These are phyloP conservation scores for Papilio polyxenes DNA, from an alignment of 1,140 invertebrate genomes.

Conservation along the genomic window DNA sequence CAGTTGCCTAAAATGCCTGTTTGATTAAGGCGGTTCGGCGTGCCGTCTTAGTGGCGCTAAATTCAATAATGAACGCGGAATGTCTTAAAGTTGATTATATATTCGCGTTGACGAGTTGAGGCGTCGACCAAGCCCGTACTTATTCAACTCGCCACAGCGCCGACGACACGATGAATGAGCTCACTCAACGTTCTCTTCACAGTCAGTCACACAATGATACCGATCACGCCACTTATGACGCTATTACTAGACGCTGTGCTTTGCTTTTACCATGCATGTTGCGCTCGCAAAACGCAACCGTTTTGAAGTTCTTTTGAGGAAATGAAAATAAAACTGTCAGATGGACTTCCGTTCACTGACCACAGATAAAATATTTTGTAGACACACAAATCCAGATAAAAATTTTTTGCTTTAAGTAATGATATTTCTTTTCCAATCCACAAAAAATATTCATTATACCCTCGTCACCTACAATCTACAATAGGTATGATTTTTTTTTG, in stretches of 20 bases:
- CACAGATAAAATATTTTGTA: conserved; percentile 31
- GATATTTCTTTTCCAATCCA: not conserved
- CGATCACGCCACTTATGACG: conserved; percentile 51
- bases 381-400: not conserved
- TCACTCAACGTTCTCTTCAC: conserved; percentile 46
- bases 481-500: not conserved
- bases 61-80: conserved; percentile 64
- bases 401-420: not conserved
- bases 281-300: conserved; percentile 38
- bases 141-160: conserved; percentile 58
- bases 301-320: conserved; percentile 19
- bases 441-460: not conserved
- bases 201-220: conserved; percentile 38
- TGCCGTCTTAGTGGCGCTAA: conserved; percentile 58
- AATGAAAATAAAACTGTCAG: conserved; percentile 35
- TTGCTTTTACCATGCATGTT: conserved; percentile 37
- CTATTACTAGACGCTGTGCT: conserved; percentile 36
- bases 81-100: conserved; percentile 66
- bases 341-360: conserved; percentile 20
- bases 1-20: conserved; percentile 73
- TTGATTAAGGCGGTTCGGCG: conserved; percentile 59
- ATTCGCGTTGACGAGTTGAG: conserved; percentile 59
- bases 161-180: conserved; percentile 68
- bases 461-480: not conserved
- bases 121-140: conserved; percentile 56